Base-by-base conservation (phyloP, 2,797 vertebrate genomes). In the Pangasius krempfi region DNA sequence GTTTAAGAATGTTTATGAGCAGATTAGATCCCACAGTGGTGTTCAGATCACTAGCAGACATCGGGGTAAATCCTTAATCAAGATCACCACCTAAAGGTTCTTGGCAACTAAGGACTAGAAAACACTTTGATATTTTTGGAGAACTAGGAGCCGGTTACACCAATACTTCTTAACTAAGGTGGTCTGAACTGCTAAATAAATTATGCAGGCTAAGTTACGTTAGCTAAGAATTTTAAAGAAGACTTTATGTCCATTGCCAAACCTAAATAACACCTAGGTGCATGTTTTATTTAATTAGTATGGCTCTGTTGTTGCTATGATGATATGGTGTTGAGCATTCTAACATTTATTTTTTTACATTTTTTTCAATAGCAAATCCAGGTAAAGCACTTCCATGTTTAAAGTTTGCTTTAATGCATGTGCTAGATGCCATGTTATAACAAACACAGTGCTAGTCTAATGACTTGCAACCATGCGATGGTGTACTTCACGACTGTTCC, bases 281-380 rank as follows among this genome's bases (percentile, higher is more conserved):
- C n/a, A 30, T 13, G 12, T n/a, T 27, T 64, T 64, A 64, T 64
- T 64, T 20, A 70, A 14, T 18, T 18, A 52, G 0, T 52, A 66
- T 9, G 8, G 64, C 30, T 68, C 30, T 68, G 64, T 68, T 33
- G 30, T 68, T 33, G 25, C 22, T 52, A 52, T n/a, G n/a, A 30
- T 16, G 27, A 52, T 78, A 78, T 16, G 6, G 20, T 56, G 37
- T 82, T 81, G 5, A 56, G 5, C 2, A 1, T 60, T 60, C 20
- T 83, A 54, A 56, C 44, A 13, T 84, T 81, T 85, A 89, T 94
- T 50, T 91, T 93, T 90, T 93, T 93, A 93, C 97, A 97, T 50
- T 91, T 93, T 90, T 93, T 93, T 93, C 97, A 97, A 97, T 97
- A 97, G 97, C 95, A 97, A 94, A 96, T 94, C 97, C 95, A 99